Conservation (phyloP, 2,888 invertebrate species). For the Augochlorella aurata region DNA sequence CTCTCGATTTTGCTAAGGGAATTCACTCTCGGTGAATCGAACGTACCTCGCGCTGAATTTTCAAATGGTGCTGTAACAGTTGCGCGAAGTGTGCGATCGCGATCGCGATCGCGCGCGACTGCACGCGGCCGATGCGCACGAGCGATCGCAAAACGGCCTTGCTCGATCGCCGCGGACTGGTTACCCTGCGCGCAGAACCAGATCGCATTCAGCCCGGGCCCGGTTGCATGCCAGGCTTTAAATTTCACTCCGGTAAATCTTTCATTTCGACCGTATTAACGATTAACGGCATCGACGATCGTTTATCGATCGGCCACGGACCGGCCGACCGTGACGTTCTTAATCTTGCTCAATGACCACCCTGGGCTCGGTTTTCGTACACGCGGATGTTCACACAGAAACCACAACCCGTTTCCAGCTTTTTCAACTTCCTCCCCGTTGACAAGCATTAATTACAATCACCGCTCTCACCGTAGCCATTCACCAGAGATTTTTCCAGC, state of each 20-base stretch:
- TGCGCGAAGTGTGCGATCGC: slow-evolving; percentile 4
- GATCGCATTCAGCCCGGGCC: slow-evolving; percentile 33
- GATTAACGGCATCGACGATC: slow-evolving; percentile 49
- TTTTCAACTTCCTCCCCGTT: neutral
- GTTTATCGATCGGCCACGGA: slow-evolving; percentile 23
- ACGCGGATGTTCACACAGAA: slow-evolving; percentile 1
- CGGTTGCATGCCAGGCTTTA: slow-evolving; percentile 39
- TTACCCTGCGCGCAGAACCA: slow-evolving; percentile 37
- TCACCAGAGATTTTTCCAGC: neutral
- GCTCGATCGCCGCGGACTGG: slow-evolving; percentile 57
- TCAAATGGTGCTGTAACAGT: slow-evolving; percentile 60
- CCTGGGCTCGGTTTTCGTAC: slow-evolving; percentile 30
- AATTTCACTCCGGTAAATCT: slow-evolving; percentile 55
- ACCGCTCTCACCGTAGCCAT: neutral
- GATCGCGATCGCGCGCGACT: slow-evolving; percentile 23
- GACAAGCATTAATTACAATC: neutral
- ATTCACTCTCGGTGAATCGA: slow-evolving; percentile 72
- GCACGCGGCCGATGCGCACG: slow-evolving; percentile 65
- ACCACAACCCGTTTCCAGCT: neutral
- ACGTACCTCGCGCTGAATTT: slow-evolving; percentile 61
- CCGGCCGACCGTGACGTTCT: slow-evolving; percentile 46
- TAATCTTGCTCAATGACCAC: slow-evolving; percentile 34
- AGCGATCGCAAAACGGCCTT: slow-evolving; percentile 73
- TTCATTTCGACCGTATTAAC: slow-evolving; percentile 42
- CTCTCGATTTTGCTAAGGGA: slow-evolving; percentile 74